Evolutionary conservation across 1,140 invertebrate genomes (phyloP), one percentile per base, ranked within the genome.

Genomic region (Drosophila sproati): DNA sequence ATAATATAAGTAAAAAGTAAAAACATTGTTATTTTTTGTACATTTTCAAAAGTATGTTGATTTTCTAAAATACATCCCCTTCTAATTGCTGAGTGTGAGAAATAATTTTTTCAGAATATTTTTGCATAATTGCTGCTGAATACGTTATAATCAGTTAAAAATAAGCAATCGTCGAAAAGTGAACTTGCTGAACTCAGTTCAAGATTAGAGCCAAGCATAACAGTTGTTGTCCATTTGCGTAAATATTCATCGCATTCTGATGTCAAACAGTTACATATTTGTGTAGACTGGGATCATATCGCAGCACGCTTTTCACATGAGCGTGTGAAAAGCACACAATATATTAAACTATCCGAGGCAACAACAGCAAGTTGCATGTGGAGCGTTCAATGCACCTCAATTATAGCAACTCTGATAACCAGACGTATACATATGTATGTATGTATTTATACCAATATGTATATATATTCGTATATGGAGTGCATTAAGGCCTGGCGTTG

Each of bases 251-350:
- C 61, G 45, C 78, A 72, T 64, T 48, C 43, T 54, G 57, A 61
- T 50, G 71, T 41, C 31, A 73, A 87, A 87, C 78, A 69, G 67
- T 87, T 86, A 82, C 78, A 82, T 78, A 85, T 78, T 85, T 81
- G 82, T 64, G 8, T 20, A 48, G 70, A 75, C 66, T 68, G 47
- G 39, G 34, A 87, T 78, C 50, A 55, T 81, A 76, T 73, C 77
- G 41, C 70, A 86, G 82, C 82, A 86, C 82, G 82, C 82, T 86
- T 86, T 86, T 86, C 82, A 86, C 82, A 86, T 60, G 52, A 52
- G 54, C 78, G 78, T 87, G 82, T 82, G 82, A 86, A 86, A 82
- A 69, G 80, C 62, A 83, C 37, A 83, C 81, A 83, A 6, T 32
- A 34, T 45, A 10, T 20, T 20, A 41, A 54, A 47, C 29, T 6